Evolutionary conservation across 2,113 vertebrate species (phyloP), one percentile per base, ranked within the genome.

Genomic region (Heloderma charlesbogerti): DNA sequence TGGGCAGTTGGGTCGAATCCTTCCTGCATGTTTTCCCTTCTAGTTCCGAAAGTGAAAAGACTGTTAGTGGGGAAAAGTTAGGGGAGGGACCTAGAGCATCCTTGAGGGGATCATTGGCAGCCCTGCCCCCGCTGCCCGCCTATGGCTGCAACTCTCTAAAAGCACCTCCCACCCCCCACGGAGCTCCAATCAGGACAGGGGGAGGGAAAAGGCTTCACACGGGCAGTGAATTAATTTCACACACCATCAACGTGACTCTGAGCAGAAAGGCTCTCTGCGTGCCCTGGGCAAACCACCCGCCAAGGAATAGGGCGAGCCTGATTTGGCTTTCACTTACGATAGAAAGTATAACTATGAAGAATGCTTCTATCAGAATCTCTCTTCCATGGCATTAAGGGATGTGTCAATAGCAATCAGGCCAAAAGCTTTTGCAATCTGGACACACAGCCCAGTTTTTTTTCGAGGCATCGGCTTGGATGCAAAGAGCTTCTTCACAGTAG

Each of bases 321-420:
- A 81, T 81, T 69, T 67, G 66, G 16, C 63, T 37, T 81, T 88
- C 87, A 81, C 34, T 81, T 88, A 37, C n/a, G 34, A 60, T 86
- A 25, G 34, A 34, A 86, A 86, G 10, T 18, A n/a, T 88, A 80
- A 80, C 43, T 67, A 63, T 69, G 75, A 80, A 27, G 67, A 88
- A 69, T 80, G 60, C 20, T 78, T 67, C 77, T 48, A 51, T 69
- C 63, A 81, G 87, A 51, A 80, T 18, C 31, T 66, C 43, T 40
- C 6, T 54, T 34, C 37, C 18, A 20, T 16, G 43, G 45, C 31
- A 15, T 54, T 40, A 51, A n/a, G n/a, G 34, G 6, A 1, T 3
- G 12, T 25, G 45, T 29, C 77, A 69, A n/a, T 51, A 51, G 34
- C 60, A 29, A 80, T 69, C 77, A 78, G 29, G 8, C 4, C 15